These are phyloP conservation scores for Procambarus clarkii DNA, from an alignment of 1,140 invertebrate species.

Conservation along the genomic window DNA sequence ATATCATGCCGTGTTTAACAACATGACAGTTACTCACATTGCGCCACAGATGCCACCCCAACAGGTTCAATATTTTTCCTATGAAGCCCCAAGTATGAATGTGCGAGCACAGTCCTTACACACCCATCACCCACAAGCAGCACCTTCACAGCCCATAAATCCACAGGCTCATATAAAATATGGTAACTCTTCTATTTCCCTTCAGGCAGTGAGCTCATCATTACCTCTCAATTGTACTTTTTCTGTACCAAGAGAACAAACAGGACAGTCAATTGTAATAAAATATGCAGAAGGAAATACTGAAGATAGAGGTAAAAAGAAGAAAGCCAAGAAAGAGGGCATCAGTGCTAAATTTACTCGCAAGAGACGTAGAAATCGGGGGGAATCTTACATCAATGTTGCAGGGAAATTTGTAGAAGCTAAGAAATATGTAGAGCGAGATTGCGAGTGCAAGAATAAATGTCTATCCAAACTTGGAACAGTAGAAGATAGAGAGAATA, in stretches of 20 bases:
- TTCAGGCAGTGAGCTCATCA: slow-evolving; percentile 17
- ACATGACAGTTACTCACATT: slow-evolving; percentile 35
- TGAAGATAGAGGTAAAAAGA: slow-evolving; percentile 1
- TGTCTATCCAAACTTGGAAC: slow-evolving; percentile 47
- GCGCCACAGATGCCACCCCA: slow-evolving; percentile 9
- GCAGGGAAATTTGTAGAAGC: slow-evolving; percentile 35
- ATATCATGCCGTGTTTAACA: slow-evolving; percentile 34
- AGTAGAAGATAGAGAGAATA: slow-evolving; percentile 33
- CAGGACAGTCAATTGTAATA: neutral
- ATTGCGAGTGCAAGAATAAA: slow-evolving; percentile 54
- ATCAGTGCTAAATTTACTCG: slow-evolving; percentile 23
- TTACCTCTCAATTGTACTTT: neutral
- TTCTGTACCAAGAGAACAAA: neutral
- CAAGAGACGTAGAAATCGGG: slow-evolving; percentile 41
- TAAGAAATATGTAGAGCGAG: slow-evolving; percentile 37
- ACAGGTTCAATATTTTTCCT: slow-evolving; percentile 49
- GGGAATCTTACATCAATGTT: slow-evolving; percentile 37
- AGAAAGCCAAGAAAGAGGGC: slow-evolving; percentile 1
- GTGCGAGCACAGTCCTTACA: slow-evolving; percentile 31
- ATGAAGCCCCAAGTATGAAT: slow-evolving; percentile 26
- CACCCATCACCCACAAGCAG: neutral
- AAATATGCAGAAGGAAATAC: neutral
- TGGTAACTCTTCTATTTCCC: slow-evolving; percentile 6
- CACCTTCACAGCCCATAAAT: neutral
- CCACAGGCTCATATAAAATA: slow-evolving; percentile 1